Evolutionary conservation across 1,140 invertebrate genomes (phyloP).

Genomic region (Ostrea edulis): DNA sequence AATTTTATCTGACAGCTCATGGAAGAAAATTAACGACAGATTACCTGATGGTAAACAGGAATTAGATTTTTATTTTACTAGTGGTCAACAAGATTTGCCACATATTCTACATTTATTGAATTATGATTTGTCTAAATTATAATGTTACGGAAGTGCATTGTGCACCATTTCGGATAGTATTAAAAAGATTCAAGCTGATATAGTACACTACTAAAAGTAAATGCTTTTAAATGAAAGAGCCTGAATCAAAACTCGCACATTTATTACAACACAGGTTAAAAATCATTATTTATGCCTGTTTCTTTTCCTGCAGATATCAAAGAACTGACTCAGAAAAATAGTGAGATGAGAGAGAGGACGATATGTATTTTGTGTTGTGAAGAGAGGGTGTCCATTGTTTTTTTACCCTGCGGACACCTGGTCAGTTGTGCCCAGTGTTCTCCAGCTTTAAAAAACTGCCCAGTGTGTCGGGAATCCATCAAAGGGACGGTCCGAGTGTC

Average conservation of each 20-base stretch:
- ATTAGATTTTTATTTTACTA: not conserved
- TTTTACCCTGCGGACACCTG: conserved; percentile 94
- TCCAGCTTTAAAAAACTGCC: conserved; percentile 87
- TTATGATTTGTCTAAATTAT: no score
- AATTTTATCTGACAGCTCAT: not conserved
- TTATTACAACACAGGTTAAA: no score
- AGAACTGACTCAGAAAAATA: conserved; percentile 76
- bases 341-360: conserved; percentile 86
- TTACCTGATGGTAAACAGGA: not conserved
- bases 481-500: conserved; percentile 64
- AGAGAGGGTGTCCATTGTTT: conserved; percentile 90
- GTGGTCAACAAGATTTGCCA: no score
- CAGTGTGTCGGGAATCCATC: conserved; percentile 85
- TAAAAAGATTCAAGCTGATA: no score
- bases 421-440: conserved; percentile 91
- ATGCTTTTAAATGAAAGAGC: no score
- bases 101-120: no score
- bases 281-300: no score
- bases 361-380: conserved; percentile 96
- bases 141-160: no score
- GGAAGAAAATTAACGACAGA: conserved; percentile 9
- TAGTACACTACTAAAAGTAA: no score
- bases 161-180: no score
- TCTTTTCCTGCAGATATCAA: not conserved
- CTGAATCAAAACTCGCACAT: no score